Conservation (phyloP, 1,140 invertebrate genomes). For the Melipona quadrifasciata region DNA sequence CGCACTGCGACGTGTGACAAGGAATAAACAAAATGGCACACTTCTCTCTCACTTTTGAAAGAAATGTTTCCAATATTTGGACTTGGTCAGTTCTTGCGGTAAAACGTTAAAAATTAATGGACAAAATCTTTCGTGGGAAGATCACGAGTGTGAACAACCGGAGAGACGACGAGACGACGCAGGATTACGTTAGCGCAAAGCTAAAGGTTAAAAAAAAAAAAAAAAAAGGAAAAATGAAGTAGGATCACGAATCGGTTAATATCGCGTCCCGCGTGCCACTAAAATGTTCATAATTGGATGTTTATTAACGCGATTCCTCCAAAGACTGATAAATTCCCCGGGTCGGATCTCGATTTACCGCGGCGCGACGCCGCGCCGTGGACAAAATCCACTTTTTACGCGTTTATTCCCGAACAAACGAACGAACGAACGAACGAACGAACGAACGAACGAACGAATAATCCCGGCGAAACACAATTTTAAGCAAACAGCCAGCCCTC, state of each 20-base stretch:
- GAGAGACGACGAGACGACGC: no score
- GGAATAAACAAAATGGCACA: no score
- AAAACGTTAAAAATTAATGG: no score
- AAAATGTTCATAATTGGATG: slow-evolving; percentile 13
- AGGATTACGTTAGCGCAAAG: no score
- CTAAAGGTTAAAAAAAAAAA: no score
- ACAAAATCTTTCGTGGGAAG: no score
- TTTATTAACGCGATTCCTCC: slow-evolving; percentile 25
- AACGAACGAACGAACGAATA: slow-evolving; percentile 22
- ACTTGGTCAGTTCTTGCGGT: no score
- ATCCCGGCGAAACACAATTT: slow-evolving; percentile 39
- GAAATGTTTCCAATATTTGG: no score
- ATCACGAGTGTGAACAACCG: no score
- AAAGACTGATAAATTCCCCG: slow-evolving; percentile 13
- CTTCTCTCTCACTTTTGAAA: no score
- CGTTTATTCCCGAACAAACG: neutral
- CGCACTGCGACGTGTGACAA: no score
- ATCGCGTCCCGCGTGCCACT: neutral
- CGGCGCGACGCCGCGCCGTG: neutral
- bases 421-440: neutral
- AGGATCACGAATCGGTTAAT: neutral
- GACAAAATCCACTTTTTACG: slow-evolving; percentile 31
- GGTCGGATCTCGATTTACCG: slow-evolving; percentile 5
- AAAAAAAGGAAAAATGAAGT: no score
- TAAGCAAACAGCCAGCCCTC: slow-evolving; percentile 42